These are phyloP conservation scores for Montifringilla adamsi DNA, from an alignment of 2,113 vertebrate species.

Conservation along the genomic window DNA sequence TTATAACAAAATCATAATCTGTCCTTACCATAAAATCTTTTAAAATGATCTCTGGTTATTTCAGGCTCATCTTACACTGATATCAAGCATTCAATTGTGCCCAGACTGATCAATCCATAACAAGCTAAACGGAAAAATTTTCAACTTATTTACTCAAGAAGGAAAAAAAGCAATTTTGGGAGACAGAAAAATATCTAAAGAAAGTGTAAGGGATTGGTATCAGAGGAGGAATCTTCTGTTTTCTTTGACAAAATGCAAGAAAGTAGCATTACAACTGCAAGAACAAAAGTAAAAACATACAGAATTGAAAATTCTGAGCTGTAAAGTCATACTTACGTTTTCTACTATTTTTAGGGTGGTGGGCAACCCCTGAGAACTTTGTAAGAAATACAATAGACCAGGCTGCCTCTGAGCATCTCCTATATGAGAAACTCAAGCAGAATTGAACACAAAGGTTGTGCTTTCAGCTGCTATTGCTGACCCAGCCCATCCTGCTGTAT, in stretches of 20 bases:
- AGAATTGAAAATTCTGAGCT: neutral
- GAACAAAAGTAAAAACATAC: neutral
- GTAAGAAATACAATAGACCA: neutral
- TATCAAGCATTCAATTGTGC: neutral
- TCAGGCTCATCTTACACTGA: neutral
- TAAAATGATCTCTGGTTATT: neutral
- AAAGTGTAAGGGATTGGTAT: neutral
- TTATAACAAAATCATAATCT: neutral
- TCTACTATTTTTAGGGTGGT: neutral
- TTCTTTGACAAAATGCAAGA: neutral
- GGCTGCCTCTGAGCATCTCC: neutral
- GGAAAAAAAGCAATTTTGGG: neutral
- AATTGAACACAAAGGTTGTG: neutral
- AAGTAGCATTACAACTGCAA: neutral
- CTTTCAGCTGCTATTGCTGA: neutral
- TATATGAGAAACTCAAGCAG: neutral
- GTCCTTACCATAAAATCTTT: neutral
- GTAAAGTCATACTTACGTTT: neutral
- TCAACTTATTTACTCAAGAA: neutral
- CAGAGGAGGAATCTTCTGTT: neutral
- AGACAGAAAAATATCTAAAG: neutral
- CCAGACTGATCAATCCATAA: neutral
- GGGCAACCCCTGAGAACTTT: neutral
- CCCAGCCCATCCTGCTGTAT: fast-evolving
- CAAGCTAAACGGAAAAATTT: neutral